A percentile compares a stretch with the other conserved stretches of the same genome.
phyloP scores from a whole-genome alignment of 92 coral and sea anemone genomes.

The Nematostella vectensis region DNA sequence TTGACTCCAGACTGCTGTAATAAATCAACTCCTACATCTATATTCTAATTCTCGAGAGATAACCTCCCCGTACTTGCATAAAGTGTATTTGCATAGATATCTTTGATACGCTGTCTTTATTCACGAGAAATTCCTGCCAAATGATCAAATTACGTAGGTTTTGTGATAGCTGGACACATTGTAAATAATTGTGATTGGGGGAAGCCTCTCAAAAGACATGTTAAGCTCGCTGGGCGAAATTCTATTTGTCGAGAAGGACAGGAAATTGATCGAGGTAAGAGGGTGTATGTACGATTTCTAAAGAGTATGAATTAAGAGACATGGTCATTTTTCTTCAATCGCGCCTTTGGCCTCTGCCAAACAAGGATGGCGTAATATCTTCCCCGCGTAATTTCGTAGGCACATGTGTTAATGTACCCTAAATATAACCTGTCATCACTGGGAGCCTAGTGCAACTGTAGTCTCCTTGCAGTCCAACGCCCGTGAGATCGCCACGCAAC shows the following conservation, averaged over 20 bases:
- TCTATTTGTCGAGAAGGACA: slow-evolving; percentile 10
- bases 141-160: too few species aligned
- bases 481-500: background rate
- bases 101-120: too few species aligned
- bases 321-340: background rate
- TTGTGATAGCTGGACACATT: too few species aligned
- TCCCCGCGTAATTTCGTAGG: slow-evolving; percentile 3
- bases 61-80: too few species aligned
- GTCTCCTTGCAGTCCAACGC: background rate
- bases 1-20: too few species aligned
- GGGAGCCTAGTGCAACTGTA: background rate
- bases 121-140: too few species aligned
- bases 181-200: background rate
- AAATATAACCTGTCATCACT: slow-evolving; percentile 5
- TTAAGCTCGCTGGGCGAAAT: slow-evolving; percentile 7
- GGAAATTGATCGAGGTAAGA: slow-evolving; percentile 20
- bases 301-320: slow-evolving; percentile 1
- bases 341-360: background rate
- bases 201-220: slow-evolving; percentile 1
- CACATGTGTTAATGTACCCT: slow-evolving; percentile 5
- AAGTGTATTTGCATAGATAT: too few species aligned
- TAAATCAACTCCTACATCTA: too few species aligned
- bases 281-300: background rate
- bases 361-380: background rate
- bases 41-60: too few species aligned